These are phyloP conservation scores for Apodemus speciosus DNA, from an alignment of 2,113 vertebrate genomes.

Conservation along the genomic window DNA sequence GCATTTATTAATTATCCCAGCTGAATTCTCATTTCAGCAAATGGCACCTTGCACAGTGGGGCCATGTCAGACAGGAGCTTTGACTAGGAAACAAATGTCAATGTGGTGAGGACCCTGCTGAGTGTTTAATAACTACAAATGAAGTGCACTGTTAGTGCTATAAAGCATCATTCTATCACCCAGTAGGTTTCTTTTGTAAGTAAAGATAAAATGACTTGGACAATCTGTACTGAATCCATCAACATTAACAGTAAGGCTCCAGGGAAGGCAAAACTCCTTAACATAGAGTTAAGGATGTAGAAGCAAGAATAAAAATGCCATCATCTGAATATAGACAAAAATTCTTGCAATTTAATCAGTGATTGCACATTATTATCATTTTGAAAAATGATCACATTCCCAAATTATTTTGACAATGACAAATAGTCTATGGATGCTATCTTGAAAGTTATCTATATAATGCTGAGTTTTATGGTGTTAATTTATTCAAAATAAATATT, in stretches of 20 bases:
- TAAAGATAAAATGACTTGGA: slow-evolving; percentile 77
- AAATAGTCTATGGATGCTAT: not conserved
- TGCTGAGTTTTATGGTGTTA: not conserved
- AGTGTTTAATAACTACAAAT: slow-evolving; percentile 75
- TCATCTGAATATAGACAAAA: not conserved
- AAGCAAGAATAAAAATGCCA: not conserved
- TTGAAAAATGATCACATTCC: not conserved
- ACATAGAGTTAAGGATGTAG: not conserved
- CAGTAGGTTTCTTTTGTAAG: slow-evolving; percentile 79
- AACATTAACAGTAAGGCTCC: slow-evolving; percentile 50
- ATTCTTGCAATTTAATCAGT: slow-evolving; percentile 8
- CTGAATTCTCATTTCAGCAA: slow-evolving; percentile 75
- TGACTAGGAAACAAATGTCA: slow-evolving; percentile 78
- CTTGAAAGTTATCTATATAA: not conserved
- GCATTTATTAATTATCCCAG: slow-evolving; percentile 79
- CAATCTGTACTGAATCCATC: slow-evolving; percentile 75
- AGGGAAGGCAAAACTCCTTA: slow-evolving; percentile 24
- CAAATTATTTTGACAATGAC: not conserved
- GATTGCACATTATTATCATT: not conserved
- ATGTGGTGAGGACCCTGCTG: slow-evolving; percentile 72
- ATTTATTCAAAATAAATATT: not conserved
- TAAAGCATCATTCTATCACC: slow-evolving; percentile 72
- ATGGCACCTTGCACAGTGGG: slow-evolving; percentile 67
- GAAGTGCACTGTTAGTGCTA: slow-evolving; percentile 67
- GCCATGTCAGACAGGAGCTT: slow-evolving; percentile 73